These are phyloP conservation scores for Amia ocellicauda DNA, from an alignment of 2,113 vertebrate species.

Conservation along the genomic window DNA sequence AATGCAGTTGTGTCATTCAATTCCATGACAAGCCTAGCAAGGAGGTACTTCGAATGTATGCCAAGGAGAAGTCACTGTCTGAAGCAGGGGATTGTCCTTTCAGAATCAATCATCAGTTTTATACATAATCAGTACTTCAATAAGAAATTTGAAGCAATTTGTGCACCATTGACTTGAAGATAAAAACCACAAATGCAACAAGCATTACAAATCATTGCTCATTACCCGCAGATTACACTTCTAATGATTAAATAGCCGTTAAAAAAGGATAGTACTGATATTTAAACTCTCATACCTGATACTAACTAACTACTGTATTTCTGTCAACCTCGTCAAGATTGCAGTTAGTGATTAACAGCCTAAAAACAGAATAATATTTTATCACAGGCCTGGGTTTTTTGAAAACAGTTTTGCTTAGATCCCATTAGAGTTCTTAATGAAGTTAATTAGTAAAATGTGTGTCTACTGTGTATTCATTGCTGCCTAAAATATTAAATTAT, in stretches of 20 bases:
- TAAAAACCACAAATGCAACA: background rate
- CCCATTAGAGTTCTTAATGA: constrained; percentile 12
- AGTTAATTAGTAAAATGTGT: constrained; percentile 11
- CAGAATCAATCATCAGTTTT: constrained; percentile 46
- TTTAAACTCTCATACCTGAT: background rate
- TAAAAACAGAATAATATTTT: background rate
- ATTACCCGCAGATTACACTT: constrained; percentile 31
- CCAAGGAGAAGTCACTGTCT: background rate
- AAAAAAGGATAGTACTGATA: background rate
- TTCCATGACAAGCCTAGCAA: constrained; percentile 38
- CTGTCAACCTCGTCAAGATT: background rate
- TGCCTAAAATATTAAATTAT: constrained; percentile 37
- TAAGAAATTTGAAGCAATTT: constrained; percentile 32
- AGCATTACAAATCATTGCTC: constrained; percentile 24
- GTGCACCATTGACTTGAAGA: constrained; percentile 24
- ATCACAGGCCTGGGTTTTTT: background rate
- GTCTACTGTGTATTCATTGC: constrained; percentile 17
- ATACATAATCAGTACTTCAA: constrained; percentile 41
- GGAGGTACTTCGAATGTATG: background rate
- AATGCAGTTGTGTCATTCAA: constrained; percentile 42
- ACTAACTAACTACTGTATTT: background rate
- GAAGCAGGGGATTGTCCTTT: no score
- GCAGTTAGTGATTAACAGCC: background rate
- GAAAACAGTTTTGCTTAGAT: background rate
- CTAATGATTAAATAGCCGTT: constrained; percentile 27